Evolutionary conservation across 2,113 vertebrate genomes (phyloP).

Genomic region (Origma solitaria): DNA sequence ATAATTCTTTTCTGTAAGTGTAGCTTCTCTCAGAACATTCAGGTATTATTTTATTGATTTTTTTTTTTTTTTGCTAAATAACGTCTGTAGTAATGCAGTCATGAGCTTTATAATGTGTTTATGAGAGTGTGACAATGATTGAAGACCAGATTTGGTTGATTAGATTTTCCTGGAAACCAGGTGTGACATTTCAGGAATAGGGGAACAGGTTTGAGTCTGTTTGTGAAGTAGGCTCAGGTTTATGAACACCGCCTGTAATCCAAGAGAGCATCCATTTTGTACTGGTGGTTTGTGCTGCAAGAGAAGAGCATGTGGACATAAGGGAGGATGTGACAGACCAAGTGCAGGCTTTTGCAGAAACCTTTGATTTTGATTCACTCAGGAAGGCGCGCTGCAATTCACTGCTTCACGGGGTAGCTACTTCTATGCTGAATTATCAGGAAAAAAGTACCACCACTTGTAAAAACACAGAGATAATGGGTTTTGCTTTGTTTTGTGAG

Average conservation of each 20-base stretch:
- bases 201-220: background rate
- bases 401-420: background rate
- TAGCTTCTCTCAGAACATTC: background rate
- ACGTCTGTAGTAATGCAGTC: background rate
- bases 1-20: background rate
- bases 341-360: background rate
- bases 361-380: background rate
- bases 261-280: background rate
- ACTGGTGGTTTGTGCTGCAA: background rate
- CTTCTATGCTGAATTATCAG: background rate
- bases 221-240: background rate
- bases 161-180: background rate
- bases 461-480: background rate
- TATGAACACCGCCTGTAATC: background rate
- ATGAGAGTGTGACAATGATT: background rate
- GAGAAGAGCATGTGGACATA: background rate
- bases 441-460: background rate
- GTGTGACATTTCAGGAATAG: background rate
- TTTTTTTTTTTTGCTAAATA: background rate
- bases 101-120: background rate
- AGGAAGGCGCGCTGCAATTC: background rate
- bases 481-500: background rate
- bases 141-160: background rate
- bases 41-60: background rate
- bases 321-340: background rate